Percentiles rank a stretch among this genome's conserved stretches.
Conservation (phyloP, 2,888 invertebrate species). For the Tetranychus truncatus region DNA sequence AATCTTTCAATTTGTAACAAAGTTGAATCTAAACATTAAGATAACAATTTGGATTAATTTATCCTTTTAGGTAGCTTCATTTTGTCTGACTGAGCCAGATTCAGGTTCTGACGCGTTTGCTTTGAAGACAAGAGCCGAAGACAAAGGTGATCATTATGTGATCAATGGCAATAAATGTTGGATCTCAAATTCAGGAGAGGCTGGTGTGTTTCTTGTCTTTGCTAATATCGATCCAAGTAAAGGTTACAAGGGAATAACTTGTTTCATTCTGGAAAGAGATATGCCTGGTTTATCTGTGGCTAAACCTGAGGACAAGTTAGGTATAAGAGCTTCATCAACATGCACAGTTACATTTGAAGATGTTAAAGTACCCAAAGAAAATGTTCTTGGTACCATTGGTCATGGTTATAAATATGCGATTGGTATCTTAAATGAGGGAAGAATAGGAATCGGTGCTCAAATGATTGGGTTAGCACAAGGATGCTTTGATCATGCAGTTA, state of each 20-base stretch:
- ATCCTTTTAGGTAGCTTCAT: conserved; percentile 57
- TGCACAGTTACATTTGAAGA: conserved; percentile 87
- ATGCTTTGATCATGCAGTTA: conserved; percentile 80
- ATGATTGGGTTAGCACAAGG: conserved; percentile 91
- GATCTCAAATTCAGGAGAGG: conserved; percentile 89
- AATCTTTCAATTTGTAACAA: too few relatives aligned
- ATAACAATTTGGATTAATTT: neutral
- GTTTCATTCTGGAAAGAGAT: conserved; percentile 76
- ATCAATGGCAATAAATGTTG: conserved; percentile 92
- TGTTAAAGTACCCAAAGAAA: conserved; percentile 57
- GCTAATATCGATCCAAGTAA: conserved; percentile 62
- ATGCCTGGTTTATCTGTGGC: conserved; percentile 67
- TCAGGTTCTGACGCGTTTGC: conserved; percentile 92
- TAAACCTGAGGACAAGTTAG: conserved; percentile 82
- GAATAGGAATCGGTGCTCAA: conserved; percentile 40
- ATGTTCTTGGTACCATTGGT: conserved; percentile 68
- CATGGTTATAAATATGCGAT: conserved; percentile 92
- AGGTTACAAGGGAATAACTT: conserved; percentile 89
- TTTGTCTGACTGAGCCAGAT: conserved; percentile 72
- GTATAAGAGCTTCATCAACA: conserved; percentile 77
- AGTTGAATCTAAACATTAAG: too few relatives aligned
- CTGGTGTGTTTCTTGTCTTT: conserved; percentile 79
- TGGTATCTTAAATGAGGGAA: conserved; percentile 77
- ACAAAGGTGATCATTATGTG: conserved; percentile 68
- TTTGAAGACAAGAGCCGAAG: conserved; percentile 72